Evolutionary conservation across 2,797 vertebrate species (phyloP).

Genomic region (Echiichthys vipera): DNA sequence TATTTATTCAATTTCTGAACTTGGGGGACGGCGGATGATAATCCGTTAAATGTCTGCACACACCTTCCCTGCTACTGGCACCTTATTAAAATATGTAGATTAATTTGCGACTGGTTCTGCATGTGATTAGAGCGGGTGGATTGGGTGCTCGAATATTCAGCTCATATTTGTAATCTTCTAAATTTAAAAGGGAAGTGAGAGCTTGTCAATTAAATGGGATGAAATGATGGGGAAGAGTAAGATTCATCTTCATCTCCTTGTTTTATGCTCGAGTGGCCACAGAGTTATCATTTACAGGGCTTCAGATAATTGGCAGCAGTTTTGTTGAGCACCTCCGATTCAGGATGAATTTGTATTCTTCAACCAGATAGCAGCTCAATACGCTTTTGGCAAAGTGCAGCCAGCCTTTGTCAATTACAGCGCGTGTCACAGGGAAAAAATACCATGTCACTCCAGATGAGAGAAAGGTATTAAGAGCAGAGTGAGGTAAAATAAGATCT

Average conservation of each 20-base stretch:
- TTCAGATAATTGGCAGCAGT: constrained; percentile 94
- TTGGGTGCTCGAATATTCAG: constrained; percentile 91
- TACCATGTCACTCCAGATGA: constrained; percentile 80
- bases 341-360: constrained; percentile 89
- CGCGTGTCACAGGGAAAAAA: constrained; percentile 68
- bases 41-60: constrained; percentile 92
- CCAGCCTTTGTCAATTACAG: constrained; percentile 83
- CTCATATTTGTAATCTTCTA: constrained; percentile 97
- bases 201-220: constrained; percentile 98
- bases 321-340: constrained; percentile 88
- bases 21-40: constrained; percentile 89
- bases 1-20: constrained; percentile 89
- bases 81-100: constrained; percentile 96
- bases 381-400: constrained; percentile 77
- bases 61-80: constrained; percentile 89
- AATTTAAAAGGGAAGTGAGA: constrained; percentile 93
- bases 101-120: constrained; percentile 92
- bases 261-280: constrained; percentile 93
- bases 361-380: constrained; percentile 78
- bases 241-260: constrained; percentile 98
- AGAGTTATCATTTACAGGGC: constrained; percentile 94
- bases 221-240: constrained; percentile 96
- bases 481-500: constrained; percentile 79
- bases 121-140: constrained; percentile 89
- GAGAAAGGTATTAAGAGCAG: constrained; percentile 74